Conservation (phyloP, 2,888 invertebrate species). For the Amblyteles armatorius region DNA sequence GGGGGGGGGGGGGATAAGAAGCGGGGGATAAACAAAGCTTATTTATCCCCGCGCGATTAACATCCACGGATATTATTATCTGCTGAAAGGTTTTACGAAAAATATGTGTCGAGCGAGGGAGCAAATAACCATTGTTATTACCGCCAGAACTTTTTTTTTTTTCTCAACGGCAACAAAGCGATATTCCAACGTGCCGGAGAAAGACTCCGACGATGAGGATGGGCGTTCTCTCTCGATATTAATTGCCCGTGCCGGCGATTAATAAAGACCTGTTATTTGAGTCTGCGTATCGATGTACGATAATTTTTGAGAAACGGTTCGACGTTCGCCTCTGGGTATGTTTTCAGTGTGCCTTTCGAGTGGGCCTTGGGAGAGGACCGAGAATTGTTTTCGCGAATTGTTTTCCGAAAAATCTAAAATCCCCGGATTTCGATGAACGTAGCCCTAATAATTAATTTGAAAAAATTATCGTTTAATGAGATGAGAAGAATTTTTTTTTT, state of each 20-base stretch:
- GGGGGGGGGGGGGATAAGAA: slow-evolving; percentile 22
- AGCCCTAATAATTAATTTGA: no score
- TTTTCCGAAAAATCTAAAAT: background rate
- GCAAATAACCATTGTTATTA: slow-evolving; percentile 36
- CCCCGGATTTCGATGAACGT: no score
- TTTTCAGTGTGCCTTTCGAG: no score
- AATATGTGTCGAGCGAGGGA: slow-evolving; percentile 42
- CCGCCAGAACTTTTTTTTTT: background rate
- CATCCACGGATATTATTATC: slow-evolving; percentile 38
- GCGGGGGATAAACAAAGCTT: slow-evolving; percentile 51
- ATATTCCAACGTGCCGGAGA: slow-evolving; percentile 36
- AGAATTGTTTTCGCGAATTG: background rate
- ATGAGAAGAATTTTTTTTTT: no score
- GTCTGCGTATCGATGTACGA: slow-evolving; percentile 59
- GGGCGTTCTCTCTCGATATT: background rate
- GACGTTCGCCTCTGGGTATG: background rate
- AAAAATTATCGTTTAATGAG: no score
- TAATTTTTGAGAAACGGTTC: slow-evolving; percentile 12
- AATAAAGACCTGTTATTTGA: slow-evolving; percentile 61
- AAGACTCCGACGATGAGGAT: slow-evolving; percentile 5
- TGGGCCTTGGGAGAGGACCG: background rate
- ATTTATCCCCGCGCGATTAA: slow-evolving; percentile 56
- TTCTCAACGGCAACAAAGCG: slow-evolving; percentile 14
- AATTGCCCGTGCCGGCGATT: slow-evolving; percentile 2
- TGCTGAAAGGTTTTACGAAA: slow-evolving; percentile 17